Base-by-base conservation (phyloP, 2,113 vertebrate genomes). In the Elephantulus edwardii region DNA sequence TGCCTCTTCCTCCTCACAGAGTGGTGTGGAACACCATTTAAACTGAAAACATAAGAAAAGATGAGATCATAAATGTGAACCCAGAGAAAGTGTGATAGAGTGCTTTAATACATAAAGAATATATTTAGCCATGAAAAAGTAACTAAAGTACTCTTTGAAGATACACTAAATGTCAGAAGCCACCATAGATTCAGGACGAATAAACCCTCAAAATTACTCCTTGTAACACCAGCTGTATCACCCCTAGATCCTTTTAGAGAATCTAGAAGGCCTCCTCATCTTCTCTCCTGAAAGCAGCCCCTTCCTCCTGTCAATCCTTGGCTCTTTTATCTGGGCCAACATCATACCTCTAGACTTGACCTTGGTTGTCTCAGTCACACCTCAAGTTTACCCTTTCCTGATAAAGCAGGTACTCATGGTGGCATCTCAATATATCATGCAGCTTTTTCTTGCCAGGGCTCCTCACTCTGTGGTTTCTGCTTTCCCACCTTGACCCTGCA, bases 141-240 rank as follows among this genome's bases (percentile, higher is more conserved):
- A 68, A 58, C 14, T 46, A 38, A 80, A 84, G 52, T 50, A 24
- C 40, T 66, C 28, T 84, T 42, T 46, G 75, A 86, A 66, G 35
- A 35, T 58, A 24, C 5, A 3, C 11, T 22, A 30, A 46, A 64
- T 14, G 17, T 81, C 50, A 50, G 19, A 71, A 91, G 50, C 28
- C 50, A 89, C 85, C 92, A 58, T 13, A 86, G 14, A 52, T 80
- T 83, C 19, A n/a, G n/a, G n/a, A n/a, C n/a, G n/a, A n/a, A n/a
- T n/a, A n/a, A n/a, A n/a, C n/a, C n/a, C n/a, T n/a, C n/a, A n/a
- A n/a, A n/a, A n/a, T n/a, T n/a, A n/a, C n/a, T n/a, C n/a, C n/a
- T n/a, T n/a, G n/a, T n/a, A n/a, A n/a, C n/a, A n/a, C n/a, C 26
- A 89, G 28, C 30, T 68, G n/a, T 28, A 17, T 52, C 52, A 54